Evolutionary conservation across 2,797 vertebrate genomes (phyloP).

Genomic region (Threskiornis aethiopicus): DNA sequence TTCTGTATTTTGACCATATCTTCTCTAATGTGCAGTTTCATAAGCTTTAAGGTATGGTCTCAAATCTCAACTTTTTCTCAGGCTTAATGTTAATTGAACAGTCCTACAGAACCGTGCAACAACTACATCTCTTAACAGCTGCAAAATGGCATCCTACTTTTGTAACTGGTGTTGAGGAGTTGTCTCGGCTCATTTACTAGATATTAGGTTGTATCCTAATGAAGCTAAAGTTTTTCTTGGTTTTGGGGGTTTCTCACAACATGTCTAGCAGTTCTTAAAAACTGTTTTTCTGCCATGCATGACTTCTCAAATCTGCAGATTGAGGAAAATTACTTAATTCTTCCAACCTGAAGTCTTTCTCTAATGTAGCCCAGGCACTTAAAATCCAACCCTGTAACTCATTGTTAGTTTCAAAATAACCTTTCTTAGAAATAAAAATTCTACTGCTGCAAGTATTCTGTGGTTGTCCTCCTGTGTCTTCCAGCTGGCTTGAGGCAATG

Average conservation of each 20-base stretch:
- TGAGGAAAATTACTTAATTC: background rate
- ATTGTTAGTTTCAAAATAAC: background rate
- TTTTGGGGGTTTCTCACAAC: background rate
- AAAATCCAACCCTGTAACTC: background rate
- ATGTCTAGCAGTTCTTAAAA: background rate
- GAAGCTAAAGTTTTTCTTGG: background rate
- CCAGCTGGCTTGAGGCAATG: background rate
- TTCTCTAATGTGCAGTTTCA: background rate
- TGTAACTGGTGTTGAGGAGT: background rate
- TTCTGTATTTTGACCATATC: background rate
- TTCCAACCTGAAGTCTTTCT: background rate
- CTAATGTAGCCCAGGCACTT: background rate
- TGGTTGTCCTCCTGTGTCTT: background rate
- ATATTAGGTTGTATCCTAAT: background rate
- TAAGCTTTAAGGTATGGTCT: background rate
- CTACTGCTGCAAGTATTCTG: background rate
- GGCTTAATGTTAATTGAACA: background rate
- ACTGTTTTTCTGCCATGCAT: background rate
- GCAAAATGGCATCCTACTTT: background rate
- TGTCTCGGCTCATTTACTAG: background rate
- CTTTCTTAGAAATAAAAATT: background rate
- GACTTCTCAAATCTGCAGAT: background rate
- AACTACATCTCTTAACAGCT: background rate
- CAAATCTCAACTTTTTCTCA: background rate
- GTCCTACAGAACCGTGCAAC: background rate